phyloP scores from a whole-genome alignment of 2,888 invertebrate species.

The Acanthosepion pharaonis region DNA sequence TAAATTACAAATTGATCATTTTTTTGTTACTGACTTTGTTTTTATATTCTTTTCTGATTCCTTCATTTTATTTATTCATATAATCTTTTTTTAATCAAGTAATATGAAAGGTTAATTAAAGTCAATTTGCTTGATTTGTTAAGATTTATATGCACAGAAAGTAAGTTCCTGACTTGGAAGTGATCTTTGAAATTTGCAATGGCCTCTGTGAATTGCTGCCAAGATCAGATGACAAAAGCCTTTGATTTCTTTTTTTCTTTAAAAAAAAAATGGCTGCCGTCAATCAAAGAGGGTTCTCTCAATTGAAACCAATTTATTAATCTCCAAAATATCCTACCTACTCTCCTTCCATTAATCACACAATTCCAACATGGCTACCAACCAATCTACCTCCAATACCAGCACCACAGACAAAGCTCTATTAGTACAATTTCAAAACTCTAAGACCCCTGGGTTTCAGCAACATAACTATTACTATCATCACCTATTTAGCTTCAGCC shows the following conservation, averaged over 20 bases:
- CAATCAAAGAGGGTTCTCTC: conserved; percentile 2
- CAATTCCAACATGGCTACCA: neutral
- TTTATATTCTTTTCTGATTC: no score
- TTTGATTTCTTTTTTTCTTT: neutral
- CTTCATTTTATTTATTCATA: no score
- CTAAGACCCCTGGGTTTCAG: neutral
- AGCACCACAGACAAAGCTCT: neutral
- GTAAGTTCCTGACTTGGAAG: neutral
- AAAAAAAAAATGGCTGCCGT: neutral
- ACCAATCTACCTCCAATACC: neutral
- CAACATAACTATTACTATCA: neutral
- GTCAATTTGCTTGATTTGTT: neutral
- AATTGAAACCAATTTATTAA: neutral
- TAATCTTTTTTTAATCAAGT: neutral
- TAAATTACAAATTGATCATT: no score
- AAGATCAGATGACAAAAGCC: neutral
- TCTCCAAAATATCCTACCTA: neutral
- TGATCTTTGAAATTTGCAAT: neutral
- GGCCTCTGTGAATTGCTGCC: neutral
- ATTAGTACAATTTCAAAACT: neutral
- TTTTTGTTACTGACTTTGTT: no score
- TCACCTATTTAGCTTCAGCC: neutral
- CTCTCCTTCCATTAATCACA: neutral
- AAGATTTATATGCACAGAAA: neutral
- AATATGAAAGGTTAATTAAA: neutral